A percentile compares a stretch with the other conserved stretches of the same genome.
Conservation (phyloP, 64 coral and sea anemone genomes). For the Pachyseris speciosa region DNA sequence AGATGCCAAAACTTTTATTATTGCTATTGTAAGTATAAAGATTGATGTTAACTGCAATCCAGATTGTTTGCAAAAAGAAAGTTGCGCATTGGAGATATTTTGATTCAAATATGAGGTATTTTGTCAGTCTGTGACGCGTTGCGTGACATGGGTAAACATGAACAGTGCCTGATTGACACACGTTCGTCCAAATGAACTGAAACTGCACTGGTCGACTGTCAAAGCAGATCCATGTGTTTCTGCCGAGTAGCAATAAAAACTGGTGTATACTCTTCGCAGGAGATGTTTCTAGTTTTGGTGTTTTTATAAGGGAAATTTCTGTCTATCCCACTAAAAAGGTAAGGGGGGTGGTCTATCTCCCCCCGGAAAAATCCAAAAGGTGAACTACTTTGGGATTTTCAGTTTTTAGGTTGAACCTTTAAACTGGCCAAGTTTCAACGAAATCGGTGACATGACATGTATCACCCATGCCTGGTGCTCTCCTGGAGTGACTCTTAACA, state of each 20-base stretch:
- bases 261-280: background rate
- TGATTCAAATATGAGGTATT: background rate
- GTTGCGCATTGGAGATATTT: background rate
- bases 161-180: background rate
- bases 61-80: background rate
- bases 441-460: slow-evolving; percentile 40
- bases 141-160: too few species aligned
- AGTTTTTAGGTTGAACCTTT: slow-evolving; percentile 6
- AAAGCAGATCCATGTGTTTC: background rate
- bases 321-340: background rate
- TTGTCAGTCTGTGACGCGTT: background rate
- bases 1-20: background rate
- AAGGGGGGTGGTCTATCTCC: slow-evolving; percentile 19
- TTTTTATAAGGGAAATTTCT: background rate
- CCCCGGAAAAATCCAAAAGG: slow-evolving; percentile 8
- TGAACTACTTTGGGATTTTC: background rate
- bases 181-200: background rate
- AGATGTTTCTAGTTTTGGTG: background rate
- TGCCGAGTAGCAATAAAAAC: background rate
- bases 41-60: background rate
- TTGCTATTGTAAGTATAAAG: background rate
- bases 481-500: slow-evolving; percentile 36
- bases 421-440: slow-evolving; percentile 26
- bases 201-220: background rate
- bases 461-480: slow-evolving; percentile 35